Evolutionary conservation across 2,797 vertebrate species (phyloP).

Genomic region (Alcedo quadribrachys): DNA sequence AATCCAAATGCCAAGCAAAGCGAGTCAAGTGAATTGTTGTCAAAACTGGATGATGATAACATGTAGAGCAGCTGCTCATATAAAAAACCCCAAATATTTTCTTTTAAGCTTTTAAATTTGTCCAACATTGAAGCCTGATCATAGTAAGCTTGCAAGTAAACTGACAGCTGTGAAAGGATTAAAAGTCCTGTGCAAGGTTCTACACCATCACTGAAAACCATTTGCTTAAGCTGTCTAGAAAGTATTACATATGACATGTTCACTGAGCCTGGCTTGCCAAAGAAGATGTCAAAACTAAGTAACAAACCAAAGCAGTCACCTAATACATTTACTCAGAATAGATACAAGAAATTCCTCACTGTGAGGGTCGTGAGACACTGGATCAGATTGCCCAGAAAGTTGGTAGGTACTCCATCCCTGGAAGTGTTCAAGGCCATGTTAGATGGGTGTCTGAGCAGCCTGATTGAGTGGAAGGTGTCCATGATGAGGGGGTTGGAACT

Average conservation of each 20-base stretch:
- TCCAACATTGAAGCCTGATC: background rate
- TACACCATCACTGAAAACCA: no score
- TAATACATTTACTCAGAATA: background rate
- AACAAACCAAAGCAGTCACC: background rate
- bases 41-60: background rate
- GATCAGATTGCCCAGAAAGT: no score
- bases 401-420: accelerated
- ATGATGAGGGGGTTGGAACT: background rate
- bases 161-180: background rate
- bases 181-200: background rate
- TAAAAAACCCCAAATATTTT: background rate
- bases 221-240: background rate
- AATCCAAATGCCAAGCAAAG: background rate
- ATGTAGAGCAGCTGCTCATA: accelerated
- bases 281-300: background rate
- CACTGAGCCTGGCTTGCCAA: background rate
- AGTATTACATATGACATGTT: background rate
- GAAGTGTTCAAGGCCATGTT: background rate
- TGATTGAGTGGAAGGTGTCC: no score
- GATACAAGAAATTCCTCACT: background rate
- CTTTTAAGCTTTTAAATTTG: background rate
- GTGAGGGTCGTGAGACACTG: accelerated
- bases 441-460: no score
- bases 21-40: background rate
- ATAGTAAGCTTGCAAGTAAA: background rate